These are phyloP conservation scores for Nothocercus nigrocapillus DNA, from an alignment of 2,113 vertebrate genomes.

Conservation along the genomic window DNA sequence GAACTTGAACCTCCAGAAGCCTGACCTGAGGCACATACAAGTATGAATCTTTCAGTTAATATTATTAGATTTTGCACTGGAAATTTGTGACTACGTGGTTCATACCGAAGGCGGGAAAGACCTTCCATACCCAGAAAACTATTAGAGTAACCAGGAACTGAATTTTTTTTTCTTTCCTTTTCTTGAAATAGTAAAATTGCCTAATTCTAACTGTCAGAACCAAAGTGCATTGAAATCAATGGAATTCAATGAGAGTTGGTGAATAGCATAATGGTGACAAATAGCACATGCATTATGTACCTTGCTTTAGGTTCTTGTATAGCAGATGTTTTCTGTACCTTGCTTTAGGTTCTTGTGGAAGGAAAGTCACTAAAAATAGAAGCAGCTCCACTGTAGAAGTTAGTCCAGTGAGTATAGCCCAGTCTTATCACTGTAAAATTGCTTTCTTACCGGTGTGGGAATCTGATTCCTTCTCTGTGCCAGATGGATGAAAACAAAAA, in stretches of 20 bases:
- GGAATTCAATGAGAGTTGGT: neutral
- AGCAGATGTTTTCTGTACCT: neutral
- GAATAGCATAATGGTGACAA: neutral
- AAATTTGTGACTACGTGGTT: neutral
- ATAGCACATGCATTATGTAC: neutral
- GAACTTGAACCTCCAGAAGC: neutral
- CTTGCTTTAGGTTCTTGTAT: constrained; percentile 35
- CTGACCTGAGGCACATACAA: neutral
- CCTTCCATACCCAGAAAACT: neutral
- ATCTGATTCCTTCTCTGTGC: neutral
- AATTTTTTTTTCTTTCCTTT: neutral
- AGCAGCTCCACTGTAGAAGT: neutral
- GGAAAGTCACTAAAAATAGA: constrained; percentile 23
- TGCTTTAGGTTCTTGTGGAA: constrained; percentile 35
- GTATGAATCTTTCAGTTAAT: neutral
- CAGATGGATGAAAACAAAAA: neutral
- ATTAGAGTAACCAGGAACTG: neutral
- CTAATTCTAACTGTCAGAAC: neutral
- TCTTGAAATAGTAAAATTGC: neutral
- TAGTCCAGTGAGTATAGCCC: neutral
- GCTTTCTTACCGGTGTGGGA: neutral
- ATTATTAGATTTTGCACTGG: neutral
- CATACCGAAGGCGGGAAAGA: neutral
- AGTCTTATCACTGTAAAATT: constrained; percentile 10
- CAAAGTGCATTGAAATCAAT: constrained; percentile 34